Evolutionary conservation across 2,888 invertebrate species (phyloP).

Genomic region (Phrixothrix hirtus): DNA sequence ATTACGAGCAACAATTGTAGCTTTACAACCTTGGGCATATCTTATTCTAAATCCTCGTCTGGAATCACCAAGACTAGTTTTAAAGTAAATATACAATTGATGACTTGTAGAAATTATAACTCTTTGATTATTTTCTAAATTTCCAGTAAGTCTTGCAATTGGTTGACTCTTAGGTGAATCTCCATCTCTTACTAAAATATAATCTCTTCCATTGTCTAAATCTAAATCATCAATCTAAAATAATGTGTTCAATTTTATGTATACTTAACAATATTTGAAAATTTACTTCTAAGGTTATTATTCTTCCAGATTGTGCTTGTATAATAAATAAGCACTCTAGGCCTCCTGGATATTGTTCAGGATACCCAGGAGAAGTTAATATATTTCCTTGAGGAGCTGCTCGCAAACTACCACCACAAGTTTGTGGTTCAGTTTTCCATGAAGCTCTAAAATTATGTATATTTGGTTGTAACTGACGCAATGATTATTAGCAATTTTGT

Average conservation of each 20-base stretch:
- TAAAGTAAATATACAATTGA: slow-evolving; percentile 88
- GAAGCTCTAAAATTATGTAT: slow-evolving; percentile 64
- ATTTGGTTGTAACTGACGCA: neutral
- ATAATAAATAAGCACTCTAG: slow-evolving; percentile 93
- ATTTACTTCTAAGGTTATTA: slow-evolving; percentile 83
- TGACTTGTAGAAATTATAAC: slow-evolving; percentile 90
- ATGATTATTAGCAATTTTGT: slow-evolving; percentile 16
- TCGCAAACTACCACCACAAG: slow-evolving; percentile 84
- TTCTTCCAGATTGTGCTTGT: slow-evolving; percentile 85
- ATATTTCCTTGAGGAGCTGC: slow-evolving; percentile 89
- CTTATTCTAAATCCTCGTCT: slow-evolving; percentile 89
- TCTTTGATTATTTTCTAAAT: slow-evolving; percentile 72
- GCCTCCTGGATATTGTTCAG: slow-evolving; percentile 92
- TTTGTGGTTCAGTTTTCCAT: slow-evolving; percentile 93
- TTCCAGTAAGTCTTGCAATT: slow-evolving; percentile 82
- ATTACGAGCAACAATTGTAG: slow-evolving; percentile 80
- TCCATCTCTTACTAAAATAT: slow-evolving; percentile 88
- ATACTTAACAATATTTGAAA: neutral
- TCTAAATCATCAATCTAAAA: slow-evolving; percentile 78
- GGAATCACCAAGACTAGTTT: slow-evolving; percentile 87
- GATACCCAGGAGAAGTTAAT: slow-evolving; percentile 89
- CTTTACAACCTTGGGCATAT: slow-evolving; percentile 85
- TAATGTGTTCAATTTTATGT: neutral
- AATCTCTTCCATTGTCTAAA: slow-evolving; percentile 80
- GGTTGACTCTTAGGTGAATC: slow-evolving; percentile 82